phyloP scores from a whole-genome alignment of 2,113 vertebrate species.

The Polyodon spathula region DNA sequence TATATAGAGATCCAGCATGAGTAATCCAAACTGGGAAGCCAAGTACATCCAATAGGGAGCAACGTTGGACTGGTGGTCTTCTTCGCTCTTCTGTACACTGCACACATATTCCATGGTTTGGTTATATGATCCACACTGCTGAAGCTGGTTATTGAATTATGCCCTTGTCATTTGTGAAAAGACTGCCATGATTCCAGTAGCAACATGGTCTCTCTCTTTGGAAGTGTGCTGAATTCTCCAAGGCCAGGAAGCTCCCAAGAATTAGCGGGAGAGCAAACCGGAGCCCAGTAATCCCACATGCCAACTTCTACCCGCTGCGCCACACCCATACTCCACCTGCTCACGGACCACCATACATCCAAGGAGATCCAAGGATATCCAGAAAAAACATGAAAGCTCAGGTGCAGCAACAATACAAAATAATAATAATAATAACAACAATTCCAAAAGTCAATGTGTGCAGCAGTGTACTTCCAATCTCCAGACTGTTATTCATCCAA shows the following conservation, averaged over 20 bases:
- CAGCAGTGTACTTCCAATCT: constrained; percentile 24
- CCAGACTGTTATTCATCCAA: constrained; percentile 52
- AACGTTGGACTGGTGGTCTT: no score
- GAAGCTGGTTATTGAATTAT: no score
- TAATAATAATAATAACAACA: no score
- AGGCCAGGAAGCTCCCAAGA: constrained; percentile 50
- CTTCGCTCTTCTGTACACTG: constrained; percentile 54
- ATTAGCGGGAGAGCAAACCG: constrained; percentile 45
- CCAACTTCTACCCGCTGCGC: constrained; percentile 30
- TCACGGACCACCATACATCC: constrained; percentile 70
- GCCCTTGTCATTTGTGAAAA: no score
- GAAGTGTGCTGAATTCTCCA: constrained; percentile 35
- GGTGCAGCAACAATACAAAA: no score
- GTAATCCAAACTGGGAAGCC: constrained; percentile 56
- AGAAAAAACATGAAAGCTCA: constrained; percentile 10
- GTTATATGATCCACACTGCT: constrained; percentile 69
- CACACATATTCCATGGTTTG: constrained; percentile 50
- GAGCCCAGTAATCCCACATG: constrained; percentile 49
- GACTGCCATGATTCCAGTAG: no score
- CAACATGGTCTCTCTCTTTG: constrained; percentile 31
- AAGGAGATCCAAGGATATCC: no score
- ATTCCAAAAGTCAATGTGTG: no score
- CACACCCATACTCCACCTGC: constrained; percentile 37
- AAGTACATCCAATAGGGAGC: constrained; percentile 62
- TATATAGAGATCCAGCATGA: constrained; percentile 36